Evolutionary conservation across 2,113 vertebrate genomes (phyloP), one percentile per base, ranked within the genome.

Genomic region (Echinops telfairi): DNA sequence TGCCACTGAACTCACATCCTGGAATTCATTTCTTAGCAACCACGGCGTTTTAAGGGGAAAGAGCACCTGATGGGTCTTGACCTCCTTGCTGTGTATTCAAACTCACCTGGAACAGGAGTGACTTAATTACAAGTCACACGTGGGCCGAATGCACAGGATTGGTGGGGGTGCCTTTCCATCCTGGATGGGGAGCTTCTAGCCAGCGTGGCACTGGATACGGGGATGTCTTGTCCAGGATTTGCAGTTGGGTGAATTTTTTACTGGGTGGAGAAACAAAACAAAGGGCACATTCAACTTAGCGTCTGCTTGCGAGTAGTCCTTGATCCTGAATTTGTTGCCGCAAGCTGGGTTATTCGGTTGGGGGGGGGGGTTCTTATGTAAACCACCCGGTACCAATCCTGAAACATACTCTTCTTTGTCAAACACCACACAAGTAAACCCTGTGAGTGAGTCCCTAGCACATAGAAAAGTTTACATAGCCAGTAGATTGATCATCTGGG

Each of bases 21-120:
- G 76, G 47, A 29, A 81, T 58, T 25, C 77, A 29, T 66, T 94
- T 66, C 70, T 88, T 53, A 14, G 25, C 2, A 22, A 43, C 36
- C 75, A 62, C 58, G 15, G 73, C 33, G 83, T 78, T 92, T 83
- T 77, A 88, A 66, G 47, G 14, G 53, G 75, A 89, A 73, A 71
- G 33, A 64, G 75, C 82, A 73, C 57, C 40, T 38, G 47, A 53
- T 36, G 71, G 16, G n/a, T 87, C 29, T 25, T 76, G 62, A 62
- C 25, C 76, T 36, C 75, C 57, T 85, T 22, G 66, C 23, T 89
- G 60, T 80, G 5, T 25, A 82, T 40, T 88, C 38, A 43, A 31
- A 36, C 5, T 78, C 47, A 40, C 4, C 12, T 33, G 33, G 40
- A 33, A 80, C 71, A 83, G 3, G 25, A 75, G 40, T 70, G 76